phyloP scores from a whole-genome alignment of 1,140 invertebrate species.

The Heliconius hewitsoni region DNA sequence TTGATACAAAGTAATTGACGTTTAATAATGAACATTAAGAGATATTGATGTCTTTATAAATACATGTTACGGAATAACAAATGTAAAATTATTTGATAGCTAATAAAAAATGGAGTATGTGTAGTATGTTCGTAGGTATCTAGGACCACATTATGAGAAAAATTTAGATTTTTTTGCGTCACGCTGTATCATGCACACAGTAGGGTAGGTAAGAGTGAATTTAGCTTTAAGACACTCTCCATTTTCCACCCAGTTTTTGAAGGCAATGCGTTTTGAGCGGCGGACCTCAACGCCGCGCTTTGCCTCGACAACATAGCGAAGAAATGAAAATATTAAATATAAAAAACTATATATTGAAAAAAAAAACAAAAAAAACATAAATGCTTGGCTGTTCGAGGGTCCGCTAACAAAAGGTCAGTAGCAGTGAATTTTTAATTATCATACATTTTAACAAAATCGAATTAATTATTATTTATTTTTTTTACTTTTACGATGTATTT shows the following conservation, averaged over 20 bases:
- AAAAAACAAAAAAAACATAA: not conserved
- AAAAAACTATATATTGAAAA: not conserved
- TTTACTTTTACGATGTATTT: constrained; percentile 20
- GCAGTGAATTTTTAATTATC: not conserved
- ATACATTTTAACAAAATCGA: constrained; percentile 4
- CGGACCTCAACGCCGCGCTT: too few species aligned
- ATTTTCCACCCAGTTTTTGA: too few species aligned
- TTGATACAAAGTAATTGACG: constrained; percentile 21
- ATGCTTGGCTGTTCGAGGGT: not conserved
- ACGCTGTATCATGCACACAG: too few species aligned
- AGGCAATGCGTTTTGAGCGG: too few species aligned
- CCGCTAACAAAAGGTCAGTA: constrained; percentile 1
- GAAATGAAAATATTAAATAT: too few species aligned
- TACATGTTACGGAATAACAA: constrained; percentile 10
- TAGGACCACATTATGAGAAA: not conserved
- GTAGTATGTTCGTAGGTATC: not conserved
- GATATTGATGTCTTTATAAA: constrained; percentile 39
- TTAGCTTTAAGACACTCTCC: too few species aligned
- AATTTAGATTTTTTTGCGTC: too few species aligned
- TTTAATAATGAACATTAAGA: constrained; percentile 31
- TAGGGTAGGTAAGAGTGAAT: too few species aligned
- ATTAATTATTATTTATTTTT: not conserved
- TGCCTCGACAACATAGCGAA: too few species aligned
- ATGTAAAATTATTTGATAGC: constrained; percentile 4
- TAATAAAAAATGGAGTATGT: not conserved